Conservation (phyloP, 2,888 invertebrate genomes). For the Cosmia pyralina region DNA sequence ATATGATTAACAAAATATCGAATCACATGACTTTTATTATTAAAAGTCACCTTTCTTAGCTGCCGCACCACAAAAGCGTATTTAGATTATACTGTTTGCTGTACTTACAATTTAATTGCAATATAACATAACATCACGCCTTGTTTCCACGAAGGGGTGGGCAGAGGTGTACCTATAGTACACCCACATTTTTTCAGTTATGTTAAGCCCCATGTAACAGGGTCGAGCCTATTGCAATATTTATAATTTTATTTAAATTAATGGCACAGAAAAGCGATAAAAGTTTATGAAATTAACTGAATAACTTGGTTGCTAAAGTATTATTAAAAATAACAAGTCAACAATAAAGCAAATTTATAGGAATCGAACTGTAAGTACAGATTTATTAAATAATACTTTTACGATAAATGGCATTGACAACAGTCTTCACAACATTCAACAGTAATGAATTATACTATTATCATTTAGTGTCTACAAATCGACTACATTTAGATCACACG, state of each 20-base stretch:
- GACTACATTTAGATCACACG: background rate
- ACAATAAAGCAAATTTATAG: conserved; percentile 10
- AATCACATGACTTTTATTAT: conserved; percentile 15
- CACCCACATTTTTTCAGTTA: background rate
- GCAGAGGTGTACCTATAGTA: background rate
- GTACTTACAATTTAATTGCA: conserved; percentile 63
- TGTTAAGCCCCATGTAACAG: background rate
- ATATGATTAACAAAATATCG: conserved; percentile 29
- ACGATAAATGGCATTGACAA: conserved; percentile 75
- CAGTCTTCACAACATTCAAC: conserved; percentile 76
- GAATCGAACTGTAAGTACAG: conserved; percentile 67
- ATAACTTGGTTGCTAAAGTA: background rate
- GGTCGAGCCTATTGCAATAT: conserved; percentile 29
- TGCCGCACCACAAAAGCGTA: conserved; percentile 68
- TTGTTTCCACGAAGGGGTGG: background rate
- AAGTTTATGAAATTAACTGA: background rate
- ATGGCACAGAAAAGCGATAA: conserved; percentile 45
- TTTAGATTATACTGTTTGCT: conserved; percentile 36
- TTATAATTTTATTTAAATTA: conserved; percentile 18
- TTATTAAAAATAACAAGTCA: conserved; percentile 9
- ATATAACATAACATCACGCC: background rate
- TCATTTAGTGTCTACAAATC: conserved; percentile 34
- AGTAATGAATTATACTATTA: conserved; percentile 52
- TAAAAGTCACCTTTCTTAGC: conserved; percentile 43
- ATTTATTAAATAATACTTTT: conserved; percentile 61